Conservation (phyloP, 2,888 invertebrate species). For the Lasioglossum lativentre region DNA sequence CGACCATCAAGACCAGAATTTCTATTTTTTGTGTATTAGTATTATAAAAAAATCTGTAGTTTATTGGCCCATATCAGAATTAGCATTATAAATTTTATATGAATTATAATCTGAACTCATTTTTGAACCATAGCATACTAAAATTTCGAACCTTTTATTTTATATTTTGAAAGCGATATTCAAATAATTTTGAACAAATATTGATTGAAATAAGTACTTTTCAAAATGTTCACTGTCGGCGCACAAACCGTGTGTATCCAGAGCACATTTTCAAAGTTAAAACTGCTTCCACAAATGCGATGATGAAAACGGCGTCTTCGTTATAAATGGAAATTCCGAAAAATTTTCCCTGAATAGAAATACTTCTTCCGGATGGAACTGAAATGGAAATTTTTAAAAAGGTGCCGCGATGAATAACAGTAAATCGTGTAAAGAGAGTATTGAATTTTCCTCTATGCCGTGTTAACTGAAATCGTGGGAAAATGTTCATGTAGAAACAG, state of each 20-base stretch:
- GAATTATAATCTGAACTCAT: neutral
- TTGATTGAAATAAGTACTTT: neutral
- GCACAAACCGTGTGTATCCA: neutral
- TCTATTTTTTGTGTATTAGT: no score
- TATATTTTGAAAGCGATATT: neutral
- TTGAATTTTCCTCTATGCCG: neutral
- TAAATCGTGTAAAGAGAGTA: neutral
- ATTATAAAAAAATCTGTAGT: neutral
- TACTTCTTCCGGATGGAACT: neutral
- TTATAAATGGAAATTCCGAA: neutral
- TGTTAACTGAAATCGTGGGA: neutral
- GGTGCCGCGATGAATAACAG: neutral
- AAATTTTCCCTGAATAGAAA: neutral
- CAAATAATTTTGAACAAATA: neutral
- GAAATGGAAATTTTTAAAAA: neutral
- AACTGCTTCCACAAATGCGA: neutral
- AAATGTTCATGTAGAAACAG: neutral
- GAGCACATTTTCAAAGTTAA: neutral
- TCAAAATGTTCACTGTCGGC: neutral
- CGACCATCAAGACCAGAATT: no score
- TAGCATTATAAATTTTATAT: neutral
- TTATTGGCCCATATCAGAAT: neutral
- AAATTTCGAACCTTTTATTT: neutral
- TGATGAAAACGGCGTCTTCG: neutral
- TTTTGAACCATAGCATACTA: neutral